Base-by-base conservation (phyloP, 2,797 vertebrate genomes). In the Synanceia verrucosa region DNA sequence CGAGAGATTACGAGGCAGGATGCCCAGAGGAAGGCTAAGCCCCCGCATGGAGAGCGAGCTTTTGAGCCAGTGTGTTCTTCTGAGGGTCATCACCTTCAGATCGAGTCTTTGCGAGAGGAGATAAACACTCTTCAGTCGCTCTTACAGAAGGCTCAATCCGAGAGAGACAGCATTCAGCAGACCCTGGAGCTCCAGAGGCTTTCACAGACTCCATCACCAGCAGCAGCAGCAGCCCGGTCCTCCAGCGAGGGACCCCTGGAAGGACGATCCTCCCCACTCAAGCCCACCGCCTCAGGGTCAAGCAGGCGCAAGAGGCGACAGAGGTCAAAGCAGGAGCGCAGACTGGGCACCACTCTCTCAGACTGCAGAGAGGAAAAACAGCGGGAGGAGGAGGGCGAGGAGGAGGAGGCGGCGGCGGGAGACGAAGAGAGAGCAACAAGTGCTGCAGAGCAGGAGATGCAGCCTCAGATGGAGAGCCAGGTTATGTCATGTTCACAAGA, bases 291-390 rank as follows among this genome's bases (percentile, higher is more conserved):
- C 62, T 86, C 88, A 10, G 92, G 90, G 87, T 90, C 92, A 70
- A 89, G 26, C 88, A 84, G 89, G 77, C 90, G 91, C 83, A 93
- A 91, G 78, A 87, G 94, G 91, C 92, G 94, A 79, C 90, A 93
- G 85, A 88, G 89, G 78, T 94, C 94, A 50, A 94, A 94, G 82
- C 93, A 94, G 82, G 94, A 96, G 83, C 92, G 95, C 82, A 88
- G 84, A 83, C 61, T 50, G 69, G 64, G 70, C 84, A 58, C 81
- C 86, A 55, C 70, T 67, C 59, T 65, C 8, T 57, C 76, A 64
- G 85, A 85, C 70, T 70, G 80, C 86, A 83, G 79, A 74, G 83
- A 82, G 51, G 84, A 83, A 70, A 83, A 55, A 48, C 78, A 79
- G 41, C 77, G 76, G 82, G 86, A 88, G 89, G 90, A 87, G 83